Evolutionary conservation across 2,888 invertebrate genomes (phyloP).

Genomic region (Leucoma salicis): DNA sequence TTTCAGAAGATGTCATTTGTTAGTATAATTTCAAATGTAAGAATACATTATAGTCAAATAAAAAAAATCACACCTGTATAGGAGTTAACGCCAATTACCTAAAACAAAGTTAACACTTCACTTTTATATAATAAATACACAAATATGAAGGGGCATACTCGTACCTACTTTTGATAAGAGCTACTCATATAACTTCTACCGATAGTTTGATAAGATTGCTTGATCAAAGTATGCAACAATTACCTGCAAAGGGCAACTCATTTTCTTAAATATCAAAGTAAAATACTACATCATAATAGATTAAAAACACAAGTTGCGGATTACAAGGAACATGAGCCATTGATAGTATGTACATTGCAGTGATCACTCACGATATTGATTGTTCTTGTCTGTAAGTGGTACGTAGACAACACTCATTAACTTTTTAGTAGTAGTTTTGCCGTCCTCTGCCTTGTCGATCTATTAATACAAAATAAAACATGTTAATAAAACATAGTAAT

Average conservation of each 20-base stretch:
- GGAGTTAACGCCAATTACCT: slow-evolving; percentile 41
- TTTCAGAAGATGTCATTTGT: too few relatives aligned
- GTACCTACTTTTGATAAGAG: neutral
- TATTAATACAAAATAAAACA: slow-evolving; percentile 67
- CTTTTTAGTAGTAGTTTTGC: slow-evolving; percentile 87
- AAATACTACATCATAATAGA: neutral
- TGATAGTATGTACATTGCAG: slow-evolving; percentile 1
- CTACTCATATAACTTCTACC: neutral
- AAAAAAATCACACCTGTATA: neutral
- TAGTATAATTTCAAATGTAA: too few relatives aligned
- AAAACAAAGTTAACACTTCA: slow-evolving; percentile 18
- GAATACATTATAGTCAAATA: neutral
- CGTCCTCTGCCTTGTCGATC: slow-evolving; percentile 94
- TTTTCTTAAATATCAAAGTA: slow-evolving; percentile 1
- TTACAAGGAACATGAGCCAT: neutral
- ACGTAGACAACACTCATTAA: slow-evolving; percentile 99
- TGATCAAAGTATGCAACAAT: slow-evolving; percentile 12
- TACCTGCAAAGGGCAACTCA: slow-evolving; percentile 18
- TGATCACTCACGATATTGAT: slow-evolving; percentile 74
- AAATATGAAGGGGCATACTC: neutral
- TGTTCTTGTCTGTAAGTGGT: slow-evolving; percentile 91
- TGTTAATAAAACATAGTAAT: too few relatives aligned
- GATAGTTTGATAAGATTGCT: neutral
- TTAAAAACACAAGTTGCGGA: neutral
- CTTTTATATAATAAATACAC: neutral